Base-by-base conservation (phyloP, 2,113 vertebrate genomes). In the Eublepharis macularius region DNA sequence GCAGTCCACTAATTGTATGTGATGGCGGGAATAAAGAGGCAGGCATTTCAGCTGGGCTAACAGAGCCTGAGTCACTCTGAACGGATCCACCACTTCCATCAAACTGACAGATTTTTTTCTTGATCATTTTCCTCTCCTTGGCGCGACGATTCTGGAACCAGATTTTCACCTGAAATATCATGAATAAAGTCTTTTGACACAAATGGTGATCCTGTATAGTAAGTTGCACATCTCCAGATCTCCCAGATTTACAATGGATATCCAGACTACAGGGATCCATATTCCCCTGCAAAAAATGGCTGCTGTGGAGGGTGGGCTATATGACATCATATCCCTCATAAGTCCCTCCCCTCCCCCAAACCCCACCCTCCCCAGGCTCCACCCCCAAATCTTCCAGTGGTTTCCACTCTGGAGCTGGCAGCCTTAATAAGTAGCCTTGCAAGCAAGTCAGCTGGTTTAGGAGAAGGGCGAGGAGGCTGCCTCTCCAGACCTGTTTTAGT, bases 121-220 rank as follows among this genome's bases (percentile, higher is more conserved):
- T 98, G 81, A 98, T 97, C 91, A 99, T 92, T 87, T 99, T 99
- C 88, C 98, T 96, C 88, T 99, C 98, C 89, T 98, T 99, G 1
- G 98, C 98, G 87, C 98, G 95, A 81, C 97, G 98, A 90, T 99
- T 98, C 95, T 99, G 98, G 93, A 99, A 99, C 98, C 98, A 99
- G 84, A 99, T 99, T 94, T 99, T 98, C 70, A 98, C 98, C 98
- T 99, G 94, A 63, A 81, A 86, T 4, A 1, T 88, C 83, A 79
- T 0, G 84, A 89, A 83, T 21, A 4, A 21, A 24, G 72, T n/a
- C 1, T 19, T 43, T 81, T 80, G 49, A 51, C 74, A 86, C 21
- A 2, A 51, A 26, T 39, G 19, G 4, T 79, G 54, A 14, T 57
- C 19, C 54, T 57, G 54, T 57, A 57, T 6, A 24, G 54, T 57